phyloP scores from a whole-genome alignment of 2,113 vertebrate species.

The Dasyornis broadbenti region DNA sequence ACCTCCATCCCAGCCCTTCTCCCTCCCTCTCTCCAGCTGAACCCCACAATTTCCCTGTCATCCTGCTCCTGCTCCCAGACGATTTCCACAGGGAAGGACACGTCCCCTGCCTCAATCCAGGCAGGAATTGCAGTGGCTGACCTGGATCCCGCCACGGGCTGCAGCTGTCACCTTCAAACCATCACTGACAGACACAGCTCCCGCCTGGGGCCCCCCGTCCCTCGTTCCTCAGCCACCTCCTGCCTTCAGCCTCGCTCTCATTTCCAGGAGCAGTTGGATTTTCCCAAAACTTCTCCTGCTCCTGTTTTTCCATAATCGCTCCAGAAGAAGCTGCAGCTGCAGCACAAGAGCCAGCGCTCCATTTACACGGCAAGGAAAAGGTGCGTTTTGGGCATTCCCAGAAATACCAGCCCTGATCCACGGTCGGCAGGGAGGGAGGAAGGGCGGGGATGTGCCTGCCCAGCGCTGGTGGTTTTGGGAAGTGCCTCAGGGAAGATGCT shows the following conservation, averaged over 20 bases:
- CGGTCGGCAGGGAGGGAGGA: background rate
- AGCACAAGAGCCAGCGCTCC: background rate
- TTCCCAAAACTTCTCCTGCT: background rate
- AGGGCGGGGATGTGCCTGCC: background rate
- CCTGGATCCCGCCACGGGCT: background rate
- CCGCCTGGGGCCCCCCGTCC: no score
- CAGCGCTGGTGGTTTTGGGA: background rate
- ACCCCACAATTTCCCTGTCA: background rate
- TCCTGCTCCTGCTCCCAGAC: background rate
- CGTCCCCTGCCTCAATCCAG: background rate
- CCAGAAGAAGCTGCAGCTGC: background rate
- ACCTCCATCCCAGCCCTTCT: background rate
- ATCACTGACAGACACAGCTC: background rate
- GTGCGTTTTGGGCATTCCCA: background rate
- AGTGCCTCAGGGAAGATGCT: background rate
- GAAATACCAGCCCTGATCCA: background rate
- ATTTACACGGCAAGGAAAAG: background rate
- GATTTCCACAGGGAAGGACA: background rate
- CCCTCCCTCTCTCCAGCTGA: background rate
- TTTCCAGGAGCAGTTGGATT: background rate
- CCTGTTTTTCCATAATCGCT: background rate
- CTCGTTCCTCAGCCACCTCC: background rate
- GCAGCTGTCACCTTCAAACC: background rate
- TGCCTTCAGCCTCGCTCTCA: background rate
- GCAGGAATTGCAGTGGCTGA: background rate